Conservation (phyloP, 2,797 vertebrate species). For the Chrysocyon brachyurus region DNA sequence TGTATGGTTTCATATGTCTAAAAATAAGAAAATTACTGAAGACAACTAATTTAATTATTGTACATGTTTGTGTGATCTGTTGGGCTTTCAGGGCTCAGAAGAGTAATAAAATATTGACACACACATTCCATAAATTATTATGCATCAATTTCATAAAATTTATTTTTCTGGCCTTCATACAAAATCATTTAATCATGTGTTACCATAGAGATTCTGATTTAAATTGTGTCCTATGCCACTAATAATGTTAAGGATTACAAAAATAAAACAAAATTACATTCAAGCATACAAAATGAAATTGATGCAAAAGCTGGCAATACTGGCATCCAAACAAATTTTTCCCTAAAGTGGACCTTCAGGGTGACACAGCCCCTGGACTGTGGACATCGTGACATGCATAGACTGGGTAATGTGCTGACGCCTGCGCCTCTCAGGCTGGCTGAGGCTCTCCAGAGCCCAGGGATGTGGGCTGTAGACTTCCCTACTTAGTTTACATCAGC, state of each 20-base stretch:
- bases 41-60: background rate
- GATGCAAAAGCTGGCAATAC: background rate
- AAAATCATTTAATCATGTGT: background rate
- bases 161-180: background rate
- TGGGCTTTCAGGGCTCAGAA: background rate
- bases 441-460: background rate
- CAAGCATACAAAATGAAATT: background rate
- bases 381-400: fast-evolving
- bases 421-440: background rate
- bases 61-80: background rate
- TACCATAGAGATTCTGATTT: slow-evolving; percentile 40
- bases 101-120: background rate
- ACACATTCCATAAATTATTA: background rate
- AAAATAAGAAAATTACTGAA: slow-evolving; percentile 24
- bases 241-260: slow-evolving; percentile 6
- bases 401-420: background rate
- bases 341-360: background rate
- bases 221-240: background rate
- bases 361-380: background rate
- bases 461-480: background rate
- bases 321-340: background rate
- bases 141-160: background rate
- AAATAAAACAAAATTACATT: slow-evolving; percentile 15
- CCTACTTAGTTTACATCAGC: slow-evolving; percentile 59
- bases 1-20: background rate